Evolutionary conservation across 1,140 invertebrate genomes (phyloP).

Genomic region (Samia ricini): DNA sequence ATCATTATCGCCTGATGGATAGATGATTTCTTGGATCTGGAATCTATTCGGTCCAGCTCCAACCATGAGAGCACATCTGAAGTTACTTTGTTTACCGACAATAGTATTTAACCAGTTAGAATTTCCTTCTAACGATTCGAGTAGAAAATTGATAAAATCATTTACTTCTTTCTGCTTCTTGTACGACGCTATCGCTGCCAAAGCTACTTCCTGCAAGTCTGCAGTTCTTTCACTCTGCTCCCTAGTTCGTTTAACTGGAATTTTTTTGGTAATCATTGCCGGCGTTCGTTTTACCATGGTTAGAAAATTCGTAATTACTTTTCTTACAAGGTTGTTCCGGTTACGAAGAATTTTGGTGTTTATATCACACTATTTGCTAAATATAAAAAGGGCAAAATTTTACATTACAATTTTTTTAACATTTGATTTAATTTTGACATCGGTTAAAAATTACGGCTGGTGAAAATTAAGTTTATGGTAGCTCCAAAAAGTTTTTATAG

Average conservation of each 20-base stretch:
- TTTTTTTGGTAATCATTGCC: slow-evolving; percentile 45
- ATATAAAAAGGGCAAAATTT: not conserved
- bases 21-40: slow-evolving; percentile 58
- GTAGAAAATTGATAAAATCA: slow-evolving; percentile 57
- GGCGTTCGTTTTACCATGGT: slow-evolving; percentile 32
- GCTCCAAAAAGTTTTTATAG: slow-evolving; percentile 2
- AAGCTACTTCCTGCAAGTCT: slow-evolving; percentile 47
- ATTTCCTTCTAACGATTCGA: slow-evolving; percentile 56
- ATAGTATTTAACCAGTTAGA: slow-evolving; percentile 54
- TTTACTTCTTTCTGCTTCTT: slow-evolving; percentile 59
- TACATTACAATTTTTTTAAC: not conserved
- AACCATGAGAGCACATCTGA: slow-evolving; percentile 55
- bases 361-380: slow-evolving; percentile 9
- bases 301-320: slow-evolving; percentile 38
- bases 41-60: slow-evolving; percentile 65
- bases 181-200: slow-evolving; percentile 58
- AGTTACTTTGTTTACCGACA: slow-evolving; percentile 47
- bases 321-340: slow-evolving; percentile 30
- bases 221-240: slow-evolving; percentile 32
- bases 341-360: slow-evolving; percentile 49
- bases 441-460: slow-evolving; percentile 9
- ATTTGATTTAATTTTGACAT: slow-evolving; percentile 18
- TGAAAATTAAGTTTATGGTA: not conserved
- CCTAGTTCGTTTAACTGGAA: slow-evolving; percentile 29
- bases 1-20: slow-evolving; percentile 41